Conservation (phyloP, 2,888 invertebrate genomes). For the Pterostichus niger region DNA sequence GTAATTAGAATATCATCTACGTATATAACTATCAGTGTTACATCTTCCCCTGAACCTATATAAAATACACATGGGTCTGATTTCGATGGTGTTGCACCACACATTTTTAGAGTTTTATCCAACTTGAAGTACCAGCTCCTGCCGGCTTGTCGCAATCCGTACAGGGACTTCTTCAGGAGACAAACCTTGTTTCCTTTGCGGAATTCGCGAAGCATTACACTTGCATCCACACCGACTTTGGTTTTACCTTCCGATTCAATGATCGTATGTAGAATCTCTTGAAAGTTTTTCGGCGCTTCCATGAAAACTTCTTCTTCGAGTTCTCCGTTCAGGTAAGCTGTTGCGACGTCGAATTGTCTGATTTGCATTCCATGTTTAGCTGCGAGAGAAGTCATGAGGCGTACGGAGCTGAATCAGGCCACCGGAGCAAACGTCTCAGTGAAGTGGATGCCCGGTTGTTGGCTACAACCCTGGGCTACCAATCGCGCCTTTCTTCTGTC, state of each 20-base stretch:
- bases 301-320: constrained; percentile 34
- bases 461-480: constrained; percentile 68
- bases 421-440: constrained; percentile 68
- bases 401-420: constrained; percentile 67
- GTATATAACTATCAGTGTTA: constrained; percentile 54
- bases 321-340: constrained; percentile 42
- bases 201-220: background rate
- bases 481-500: constrained; percentile 67
- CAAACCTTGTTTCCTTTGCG: constrained; percentile 45
- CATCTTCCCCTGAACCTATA: constrained; percentile 24
- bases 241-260: constrained; percentile 3
- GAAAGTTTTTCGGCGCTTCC: constrained; percentile 56
- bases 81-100: constrained; percentile 30
- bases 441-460: constrained; percentile 66
- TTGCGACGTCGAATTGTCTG: constrained; percentile 68
- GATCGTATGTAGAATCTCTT: constrained; percentile 54
- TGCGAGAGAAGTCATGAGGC: constrained; percentile 69
- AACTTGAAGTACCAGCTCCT: constrained; percentile 67
- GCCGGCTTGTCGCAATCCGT: constrained; percentile 68
- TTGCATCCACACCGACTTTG: background rate
- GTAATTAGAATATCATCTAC: constrained; percentile 65
- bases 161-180: constrained; percentile 61
- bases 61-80: constrained; percentile 13
- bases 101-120: background rate
- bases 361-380: constrained; percentile 68